Conservation (phyloP, 2,797 vertebrate genomes). For the Phoebastria nigripes region DNA sequence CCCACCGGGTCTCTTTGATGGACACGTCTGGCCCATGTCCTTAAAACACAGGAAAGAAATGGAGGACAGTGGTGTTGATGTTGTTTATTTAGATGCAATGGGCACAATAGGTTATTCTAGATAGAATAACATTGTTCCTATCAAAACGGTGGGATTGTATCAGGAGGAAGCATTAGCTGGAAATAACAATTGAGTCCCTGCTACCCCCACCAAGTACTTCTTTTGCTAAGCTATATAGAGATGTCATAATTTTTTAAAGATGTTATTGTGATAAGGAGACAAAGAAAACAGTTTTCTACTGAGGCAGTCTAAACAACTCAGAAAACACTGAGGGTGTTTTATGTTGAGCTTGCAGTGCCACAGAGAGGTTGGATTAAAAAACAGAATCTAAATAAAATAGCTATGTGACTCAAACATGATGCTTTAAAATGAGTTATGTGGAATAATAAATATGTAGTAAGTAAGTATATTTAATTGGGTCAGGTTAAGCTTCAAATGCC, state of each 20-base stretch:
- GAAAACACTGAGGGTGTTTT: background rate
- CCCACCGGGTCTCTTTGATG: too few species aligned
- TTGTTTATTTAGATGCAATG: background rate
- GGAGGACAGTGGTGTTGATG: too few species aligned
- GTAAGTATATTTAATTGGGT: background rate
- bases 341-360: background rate
- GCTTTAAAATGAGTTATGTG: background rate
- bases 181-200: background rate
- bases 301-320: background rate
- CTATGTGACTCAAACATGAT: background rate
- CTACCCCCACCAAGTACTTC: background rate
- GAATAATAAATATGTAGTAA: background rate
- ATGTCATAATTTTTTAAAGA: constrained; percentile 44
- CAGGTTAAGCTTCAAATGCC: background rate
- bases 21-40: too few species aligned
- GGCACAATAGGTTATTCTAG: constrained; percentile 14
- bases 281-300: background rate
- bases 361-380: background rate
- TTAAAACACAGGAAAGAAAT: too few species aligned
- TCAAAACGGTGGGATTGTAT: background rate
- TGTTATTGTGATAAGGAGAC: constrained; percentile 20
- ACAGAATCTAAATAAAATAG: background rate
- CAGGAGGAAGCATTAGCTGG: background rate
- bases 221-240: background rate
- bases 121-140: constrained; percentile 3